Evolutionary conservation across 2,888 invertebrate genomes (phyloP).

Genomic region (Drosophila atripex): DNA sequence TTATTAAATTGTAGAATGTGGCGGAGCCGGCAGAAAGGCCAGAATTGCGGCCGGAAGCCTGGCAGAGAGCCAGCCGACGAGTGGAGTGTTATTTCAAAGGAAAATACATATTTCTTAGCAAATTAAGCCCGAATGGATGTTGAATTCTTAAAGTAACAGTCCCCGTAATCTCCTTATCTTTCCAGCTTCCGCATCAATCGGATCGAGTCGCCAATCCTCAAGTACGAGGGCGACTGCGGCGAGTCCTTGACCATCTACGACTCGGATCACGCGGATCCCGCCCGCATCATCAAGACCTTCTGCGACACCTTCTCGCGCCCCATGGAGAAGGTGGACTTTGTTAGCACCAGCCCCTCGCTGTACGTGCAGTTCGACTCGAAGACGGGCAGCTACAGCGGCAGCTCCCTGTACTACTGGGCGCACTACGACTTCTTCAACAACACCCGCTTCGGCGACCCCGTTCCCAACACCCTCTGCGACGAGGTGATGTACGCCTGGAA

Average conservation of each 20-base stretch:
- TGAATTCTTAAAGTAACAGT: background rate
- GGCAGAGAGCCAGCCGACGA: constrained; percentile 50
- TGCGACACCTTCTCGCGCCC: constrained; percentile 97
- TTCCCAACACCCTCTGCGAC: constrained; percentile 92
- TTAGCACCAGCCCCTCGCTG: constrained; percentile 93
- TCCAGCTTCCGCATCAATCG: constrained; percentile 93
- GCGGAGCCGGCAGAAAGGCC: constrained; percentile 8
- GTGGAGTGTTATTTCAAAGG: constrained; percentile 12
- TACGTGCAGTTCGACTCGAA: constrained; percentile 96
- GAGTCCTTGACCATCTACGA: constrained; percentile 96
- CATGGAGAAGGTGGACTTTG: constrained; percentile 96
- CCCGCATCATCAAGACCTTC: constrained; percentile 95
- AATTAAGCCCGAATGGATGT: background rate
- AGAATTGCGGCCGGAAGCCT: constrained; percentile 20
- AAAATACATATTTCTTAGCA: background rate
- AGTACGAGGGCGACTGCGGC: constrained; percentile 94
- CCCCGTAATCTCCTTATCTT: constrained; percentile 2
- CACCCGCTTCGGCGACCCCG: constrained; percentile 92
- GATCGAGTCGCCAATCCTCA: constrained; percentile 93
- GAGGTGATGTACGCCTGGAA: constrained; percentile 95
- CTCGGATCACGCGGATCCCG: constrained; percentile 93
- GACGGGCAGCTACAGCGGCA: constrained; percentile 96
- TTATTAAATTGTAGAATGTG: constrained; percentile 58
- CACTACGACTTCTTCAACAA: constrained; percentile 97
- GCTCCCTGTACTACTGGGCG: constrained; percentile 97